Conservation (phyloP, 1,140 invertebrate genomes). For the Cydia pomonella region DNA sequence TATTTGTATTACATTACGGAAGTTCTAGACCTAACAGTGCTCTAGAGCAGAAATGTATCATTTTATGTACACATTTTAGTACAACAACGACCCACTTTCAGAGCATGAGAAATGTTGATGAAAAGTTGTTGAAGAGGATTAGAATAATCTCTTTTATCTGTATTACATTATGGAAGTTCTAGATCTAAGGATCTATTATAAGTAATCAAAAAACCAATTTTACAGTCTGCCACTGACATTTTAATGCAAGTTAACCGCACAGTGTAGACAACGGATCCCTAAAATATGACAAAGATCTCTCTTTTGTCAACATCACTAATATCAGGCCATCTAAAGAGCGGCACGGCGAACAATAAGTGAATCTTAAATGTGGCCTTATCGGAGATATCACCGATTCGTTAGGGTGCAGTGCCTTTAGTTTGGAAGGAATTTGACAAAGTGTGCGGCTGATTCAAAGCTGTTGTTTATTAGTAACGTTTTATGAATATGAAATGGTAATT, state of each 20-base stretch:
- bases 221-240: not conserved
- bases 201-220: not conserved
- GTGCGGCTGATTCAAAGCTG: not conserved
- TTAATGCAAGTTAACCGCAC: constrained; percentile 2
- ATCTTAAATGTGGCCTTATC: constrained; percentile 73
- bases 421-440: constrained; percentile 6
- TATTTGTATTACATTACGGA: too few relatives aligned
- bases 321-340: constrained; percentile 72
- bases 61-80: too few relatives aligned
- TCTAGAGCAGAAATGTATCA: too few relatives aligned
- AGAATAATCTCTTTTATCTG: too few relatives aligned
- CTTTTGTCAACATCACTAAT: constrained; percentile 73
- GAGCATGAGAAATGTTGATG: too few relatives aligned
- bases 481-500: too few relatives aligned
- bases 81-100: too few relatives aligned
- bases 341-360: constrained; percentile 70
- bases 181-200: too few relatives aligned
- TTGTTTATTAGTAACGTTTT: constrained; percentile 34
- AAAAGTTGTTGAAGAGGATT: too few relatives aligned
- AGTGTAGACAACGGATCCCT: constrained; percentile 39
- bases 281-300: constrained; percentile 57
- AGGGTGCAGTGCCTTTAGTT: constrained; percentile 44
- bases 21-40: too few relatives aligned
- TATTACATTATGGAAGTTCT: too few relatives aligned
- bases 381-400: constrained; percentile 50